A percentile compares a stretch with the other conserved stretches of the same genome.
Evolutionary conservation across 92 coral and sea anemone species (phyloP).

Genomic region (Heliopora coerulea): DNA sequence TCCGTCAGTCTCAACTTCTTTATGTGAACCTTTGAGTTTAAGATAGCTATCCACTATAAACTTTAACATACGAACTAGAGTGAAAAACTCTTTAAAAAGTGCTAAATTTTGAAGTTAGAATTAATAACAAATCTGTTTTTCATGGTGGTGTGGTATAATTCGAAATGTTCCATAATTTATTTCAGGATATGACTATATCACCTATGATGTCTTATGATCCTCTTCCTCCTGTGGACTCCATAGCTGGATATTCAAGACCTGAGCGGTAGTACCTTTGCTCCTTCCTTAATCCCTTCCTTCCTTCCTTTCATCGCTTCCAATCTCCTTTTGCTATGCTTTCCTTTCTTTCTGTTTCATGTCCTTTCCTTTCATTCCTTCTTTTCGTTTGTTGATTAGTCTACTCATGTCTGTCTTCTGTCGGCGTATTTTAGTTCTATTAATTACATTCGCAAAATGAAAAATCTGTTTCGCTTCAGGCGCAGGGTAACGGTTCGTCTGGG

Average conservation of each 20-base stretch:
- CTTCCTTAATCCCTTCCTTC: conserved; percentile 10
- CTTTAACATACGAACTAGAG: no score
- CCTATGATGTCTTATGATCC: conserved; percentile 96
- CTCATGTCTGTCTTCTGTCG: not conserved
- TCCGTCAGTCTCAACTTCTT: no score
- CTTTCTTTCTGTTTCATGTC: not conserved
- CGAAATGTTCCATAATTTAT: no score
- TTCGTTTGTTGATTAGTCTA: not conserved
- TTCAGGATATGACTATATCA: conserved; percentile 72
- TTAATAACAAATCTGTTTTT: no score
- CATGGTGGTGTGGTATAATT: no score
- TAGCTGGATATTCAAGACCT: conserved; percentile 77
- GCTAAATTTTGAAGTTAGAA: no score
- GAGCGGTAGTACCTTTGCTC: conserved; percentile 49
- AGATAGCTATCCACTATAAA: no score
- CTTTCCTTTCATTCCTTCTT: not conserved
- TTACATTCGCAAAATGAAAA: not conserved
- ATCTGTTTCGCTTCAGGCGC: no score
- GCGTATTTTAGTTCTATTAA: not conserved
- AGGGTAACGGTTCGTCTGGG: conserved; percentile 42
- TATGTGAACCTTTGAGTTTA: no score
- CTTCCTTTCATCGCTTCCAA: not conserved
- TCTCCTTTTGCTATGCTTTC: not conserved
- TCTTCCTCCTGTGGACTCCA: conserved; percentile 86
- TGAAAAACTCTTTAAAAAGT: no score